phyloP scores from a whole-genome alignment of 2,797 vertebrate species.

The Xenopus petersii region DNA sequence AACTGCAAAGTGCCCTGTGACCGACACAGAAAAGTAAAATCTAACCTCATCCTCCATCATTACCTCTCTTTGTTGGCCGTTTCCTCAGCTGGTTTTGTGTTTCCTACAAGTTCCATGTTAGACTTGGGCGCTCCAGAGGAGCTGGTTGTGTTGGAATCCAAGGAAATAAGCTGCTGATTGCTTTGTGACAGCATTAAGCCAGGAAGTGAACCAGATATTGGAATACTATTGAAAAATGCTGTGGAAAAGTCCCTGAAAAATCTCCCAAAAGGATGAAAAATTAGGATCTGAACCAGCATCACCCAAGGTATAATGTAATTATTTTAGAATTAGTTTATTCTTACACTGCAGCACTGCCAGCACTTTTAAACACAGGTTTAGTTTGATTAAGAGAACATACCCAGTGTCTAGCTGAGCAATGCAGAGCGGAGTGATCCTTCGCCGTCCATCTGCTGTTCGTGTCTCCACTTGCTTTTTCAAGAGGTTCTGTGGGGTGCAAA shows the following conservation, averaged over 20 bases:
- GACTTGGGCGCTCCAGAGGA: conserved; percentile 75
- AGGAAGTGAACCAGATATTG: conserved; percentile 82
- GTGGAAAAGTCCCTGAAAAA: conserved; percentile 90
- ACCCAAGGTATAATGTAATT: background rate
- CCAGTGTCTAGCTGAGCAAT: conserved; percentile 97
- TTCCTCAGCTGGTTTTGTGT: conserved; percentile 78
- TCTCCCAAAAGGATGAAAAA: background rate
- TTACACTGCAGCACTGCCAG: background rate
- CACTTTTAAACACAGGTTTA: background rate
- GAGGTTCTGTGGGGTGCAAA: conserved; percentile 75
- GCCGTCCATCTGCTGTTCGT: conserved; percentile 88
- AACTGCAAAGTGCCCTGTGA: too few species aligned
- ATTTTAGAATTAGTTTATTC: background rate
- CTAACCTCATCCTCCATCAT: conserved; percentile 6
- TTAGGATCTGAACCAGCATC: background rate
- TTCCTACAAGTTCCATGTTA: conserved; percentile 72
- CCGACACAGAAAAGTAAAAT: too few species aligned
- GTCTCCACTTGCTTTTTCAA: conserved; percentile 98
- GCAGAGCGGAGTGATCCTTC: conserved; percentile 94
- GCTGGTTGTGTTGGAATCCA: conserved; percentile 81
- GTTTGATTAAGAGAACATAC: conserved; percentile 59
- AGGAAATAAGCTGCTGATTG: conserved; percentile 80
- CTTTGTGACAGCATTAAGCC: conserved; percentile 89
- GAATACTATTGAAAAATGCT: conserved; percentile 95
- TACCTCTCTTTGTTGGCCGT: conserved; percentile 81